These are phyloP conservation scores for Cheilosia vulpina DNA, from an alignment of 2,888 invertebrate genomes.

Conservation along the genomic window DNA sequence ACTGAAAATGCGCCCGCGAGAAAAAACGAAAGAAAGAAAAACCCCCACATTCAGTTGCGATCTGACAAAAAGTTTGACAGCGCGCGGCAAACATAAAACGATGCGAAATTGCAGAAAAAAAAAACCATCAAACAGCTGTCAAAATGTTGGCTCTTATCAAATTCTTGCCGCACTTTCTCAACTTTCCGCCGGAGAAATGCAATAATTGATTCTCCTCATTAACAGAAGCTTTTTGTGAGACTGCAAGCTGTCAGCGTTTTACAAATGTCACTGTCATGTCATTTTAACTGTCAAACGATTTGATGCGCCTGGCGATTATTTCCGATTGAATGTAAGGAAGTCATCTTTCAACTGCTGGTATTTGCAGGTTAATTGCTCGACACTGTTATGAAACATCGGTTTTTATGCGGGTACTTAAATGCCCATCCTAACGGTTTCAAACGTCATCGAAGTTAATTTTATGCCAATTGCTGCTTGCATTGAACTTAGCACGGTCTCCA, in stretches of 20 bases:
- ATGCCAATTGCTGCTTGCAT: constrained; percentile 64
- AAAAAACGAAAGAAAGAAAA: not conserved
- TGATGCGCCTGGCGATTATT: constrained; percentile 8
- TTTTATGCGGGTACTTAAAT: constrained; percentile 45
- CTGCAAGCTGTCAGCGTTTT: constrained; percentile 1
- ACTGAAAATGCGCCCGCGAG: not conserved
- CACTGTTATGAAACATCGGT: constrained; percentile 34
- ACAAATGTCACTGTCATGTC: constrained; percentile 17
- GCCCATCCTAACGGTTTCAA: constrained; percentile 51
- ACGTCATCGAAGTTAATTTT: constrained; percentile 62
- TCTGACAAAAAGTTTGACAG: constrained; percentile 17
- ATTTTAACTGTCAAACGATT: constrained; percentile 23
- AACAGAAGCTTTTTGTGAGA: not conserved
- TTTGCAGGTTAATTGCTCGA: constrained; percentile 3
- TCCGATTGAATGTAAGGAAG: constrained; percentile 44
- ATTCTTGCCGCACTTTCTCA: constrained; percentile 32
- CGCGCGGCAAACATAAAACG: constrained; percentile 11
- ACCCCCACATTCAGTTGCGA: not conserved
- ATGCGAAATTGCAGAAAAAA: not conserved
- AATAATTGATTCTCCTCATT: constrained; percentile 14
- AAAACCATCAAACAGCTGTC: constrained; percentile 6
- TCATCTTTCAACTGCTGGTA: not conserved
- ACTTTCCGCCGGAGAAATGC: constrained; percentile 17
- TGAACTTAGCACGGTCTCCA: constrained; percentile 63
- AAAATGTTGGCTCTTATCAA: constrained; percentile 27